Evolutionary conservation across 2,888 invertebrate genomes (phyloP).

Genomic region (Lasioglossum lativentre): DNA sequence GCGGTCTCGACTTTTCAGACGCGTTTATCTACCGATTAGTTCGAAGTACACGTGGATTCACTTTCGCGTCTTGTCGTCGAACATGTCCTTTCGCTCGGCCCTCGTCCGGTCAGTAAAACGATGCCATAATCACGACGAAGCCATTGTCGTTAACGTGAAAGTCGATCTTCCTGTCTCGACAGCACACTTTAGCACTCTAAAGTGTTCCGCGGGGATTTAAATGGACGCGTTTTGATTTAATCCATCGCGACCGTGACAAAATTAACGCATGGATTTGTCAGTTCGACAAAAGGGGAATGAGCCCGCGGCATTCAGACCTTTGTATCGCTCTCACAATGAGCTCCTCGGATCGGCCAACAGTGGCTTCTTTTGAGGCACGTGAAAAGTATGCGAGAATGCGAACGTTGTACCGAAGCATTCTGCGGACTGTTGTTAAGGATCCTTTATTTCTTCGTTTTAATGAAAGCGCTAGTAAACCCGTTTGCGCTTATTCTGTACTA

Average conservation of each 20-base stretch:
- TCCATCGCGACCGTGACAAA: background rate
- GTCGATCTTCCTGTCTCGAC: constrained; percentile 39
- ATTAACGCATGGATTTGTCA: background rate
- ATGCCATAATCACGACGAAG: constrained; percentile 14
- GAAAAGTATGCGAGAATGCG: background rate
- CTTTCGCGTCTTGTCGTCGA: constrained; percentile 61
- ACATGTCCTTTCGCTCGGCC: constrained; percentile 55
- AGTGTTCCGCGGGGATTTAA: background rate
- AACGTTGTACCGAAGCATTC: background rate
- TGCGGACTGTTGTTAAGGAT: background rate
- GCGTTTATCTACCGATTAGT: constrained; percentile 69
- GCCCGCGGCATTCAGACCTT: background rate
- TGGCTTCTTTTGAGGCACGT: background rate
- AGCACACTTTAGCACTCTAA: constrained; percentile 39
- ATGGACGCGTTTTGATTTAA: background rate
- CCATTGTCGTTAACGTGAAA: constrained; percentile 70
- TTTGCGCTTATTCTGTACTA: background rate
- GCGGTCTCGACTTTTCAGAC: constrained; percentile 56
- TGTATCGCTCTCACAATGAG: background rate
- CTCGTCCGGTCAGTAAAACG: constrained; percentile 41
- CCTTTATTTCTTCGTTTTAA: background rate
- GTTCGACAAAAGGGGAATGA: background rate
- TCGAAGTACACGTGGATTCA: constrained; percentile 68
- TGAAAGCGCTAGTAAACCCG: background rate
- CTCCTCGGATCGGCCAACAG: background rate